These are phyloP conservation scores for Caenorhabditis latens DNA, from an alignment of 1,140 invertebrate genomes.

Conservation along the genomic window DNA sequence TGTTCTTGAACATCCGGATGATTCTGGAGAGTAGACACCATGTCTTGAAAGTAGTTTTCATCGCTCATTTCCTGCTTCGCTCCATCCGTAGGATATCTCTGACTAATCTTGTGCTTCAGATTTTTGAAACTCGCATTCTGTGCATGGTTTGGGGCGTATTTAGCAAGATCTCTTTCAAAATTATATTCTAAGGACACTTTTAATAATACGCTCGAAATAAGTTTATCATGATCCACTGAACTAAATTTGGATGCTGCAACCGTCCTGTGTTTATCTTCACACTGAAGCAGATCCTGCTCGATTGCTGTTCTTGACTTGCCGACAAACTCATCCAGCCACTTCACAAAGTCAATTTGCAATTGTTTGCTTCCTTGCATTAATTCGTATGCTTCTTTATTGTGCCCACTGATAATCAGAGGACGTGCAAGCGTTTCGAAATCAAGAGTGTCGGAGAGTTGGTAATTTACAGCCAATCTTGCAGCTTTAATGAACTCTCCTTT, in stretches of 20 bases:
- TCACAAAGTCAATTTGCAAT: not conserved
- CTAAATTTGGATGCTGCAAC: not conserved
- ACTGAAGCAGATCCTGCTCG: not conserved
- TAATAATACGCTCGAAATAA: not conserved
- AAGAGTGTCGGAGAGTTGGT: not conserved
- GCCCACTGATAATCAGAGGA: not conserved
- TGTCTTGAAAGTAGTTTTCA: slow-evolving; percentile 24
- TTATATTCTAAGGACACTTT: not conserved
- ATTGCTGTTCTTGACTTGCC: not conserved
- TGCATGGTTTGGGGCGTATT: not conserved
- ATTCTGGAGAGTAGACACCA: not conserved
- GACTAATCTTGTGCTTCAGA: not conserved
- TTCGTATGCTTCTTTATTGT: not conserved
- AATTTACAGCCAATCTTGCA: not conserved
- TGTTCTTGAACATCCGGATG: not conserved
- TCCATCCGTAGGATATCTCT: not conserved
- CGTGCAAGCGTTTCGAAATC: not conserved
- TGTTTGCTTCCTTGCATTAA: not conserved
- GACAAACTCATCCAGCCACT: not conserved
- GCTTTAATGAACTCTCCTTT: not conserved
- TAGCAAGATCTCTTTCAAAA: not conserved
- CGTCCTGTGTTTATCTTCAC: not conserved
- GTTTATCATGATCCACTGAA: not conserved
- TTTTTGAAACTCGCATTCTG: not conserved
- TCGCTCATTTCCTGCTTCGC: not conserved